Conservation (phyloP, 35 echinoderm and acorn worm genomes). For the Heliocidaris erythrogramma region DNA sequence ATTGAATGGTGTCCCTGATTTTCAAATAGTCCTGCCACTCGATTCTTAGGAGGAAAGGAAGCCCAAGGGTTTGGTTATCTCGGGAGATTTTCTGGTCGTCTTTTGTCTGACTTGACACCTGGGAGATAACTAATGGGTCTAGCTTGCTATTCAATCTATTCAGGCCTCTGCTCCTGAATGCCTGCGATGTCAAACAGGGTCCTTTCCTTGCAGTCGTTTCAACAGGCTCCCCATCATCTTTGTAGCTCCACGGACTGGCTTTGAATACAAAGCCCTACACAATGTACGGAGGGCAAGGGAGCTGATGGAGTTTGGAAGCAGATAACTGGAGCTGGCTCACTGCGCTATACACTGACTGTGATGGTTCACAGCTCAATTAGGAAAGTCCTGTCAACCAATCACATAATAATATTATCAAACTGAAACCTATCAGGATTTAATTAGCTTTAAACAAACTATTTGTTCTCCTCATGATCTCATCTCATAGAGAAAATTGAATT, state of each 20-base stretch:
- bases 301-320: neutral
- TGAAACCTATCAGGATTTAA: slow-evolving; percentile 17
- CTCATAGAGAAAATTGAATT: neutral
- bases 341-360: neutral
- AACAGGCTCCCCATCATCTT: neutral
- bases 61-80: slow-evolving; percentile 37
- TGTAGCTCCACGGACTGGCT: neutral
- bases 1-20: slow-evolving; percentile 50
- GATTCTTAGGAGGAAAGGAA: slow-evolving; percentile 11
- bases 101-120: slow-evolving; percentile 47
- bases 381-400: neutral
- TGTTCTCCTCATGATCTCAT: neutral
- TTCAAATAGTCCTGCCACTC: slow-evolving; percentile 53
- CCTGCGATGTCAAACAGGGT: slow-evolving; percentile 44
- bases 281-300: neutral
- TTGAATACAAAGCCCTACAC: neutral
- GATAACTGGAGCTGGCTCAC: neutral
- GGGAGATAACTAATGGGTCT: slow-evolving; percentile 56
- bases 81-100: slow-evolving; percentile 40
- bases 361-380: neutral
- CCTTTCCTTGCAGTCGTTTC: neutral
- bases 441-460: neutral
- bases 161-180: neutral
- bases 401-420: neutral
- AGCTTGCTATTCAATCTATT: slow-evolving; percentile 39